Evolutionary conservation across 53 echinoderm and acorn worm species (phyloP).

Genomic region (Mesocentrotus franciscanus): DNA sequence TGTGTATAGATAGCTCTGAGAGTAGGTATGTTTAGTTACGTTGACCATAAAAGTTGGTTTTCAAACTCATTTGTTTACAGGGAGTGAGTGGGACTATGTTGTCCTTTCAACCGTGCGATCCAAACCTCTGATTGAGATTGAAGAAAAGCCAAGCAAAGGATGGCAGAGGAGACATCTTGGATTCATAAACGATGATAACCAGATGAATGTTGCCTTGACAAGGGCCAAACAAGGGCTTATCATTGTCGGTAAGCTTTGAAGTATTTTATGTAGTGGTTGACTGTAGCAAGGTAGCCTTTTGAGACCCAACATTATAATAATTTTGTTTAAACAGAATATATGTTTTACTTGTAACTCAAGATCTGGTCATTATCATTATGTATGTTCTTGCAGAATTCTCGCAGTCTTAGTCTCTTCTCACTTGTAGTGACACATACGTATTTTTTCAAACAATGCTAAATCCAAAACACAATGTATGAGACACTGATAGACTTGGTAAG

Average conservation of each 20-base stretch:
- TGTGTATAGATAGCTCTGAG: too few species aligned
- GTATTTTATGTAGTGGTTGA: too few species aligned
- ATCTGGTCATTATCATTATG: too few species aligned
- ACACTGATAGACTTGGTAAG: too few species aligned
- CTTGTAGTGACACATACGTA: neutral
- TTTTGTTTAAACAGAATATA: too few species aligned
- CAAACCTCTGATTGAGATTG: constrained; percentile 68
- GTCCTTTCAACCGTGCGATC: constrained; percentile 74
- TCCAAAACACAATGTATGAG: neutral
- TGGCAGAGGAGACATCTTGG: constrained; percentile 73
- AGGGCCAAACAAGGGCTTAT: constrained; percentile 81
- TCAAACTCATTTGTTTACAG: constrained; percentile 43
- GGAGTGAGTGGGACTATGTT: constrained; percentile 78
- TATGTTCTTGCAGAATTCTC: too few species aligned
- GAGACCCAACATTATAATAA: too few species aligned
- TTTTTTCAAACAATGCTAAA: neutral
- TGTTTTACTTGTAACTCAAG: too few species aligned
- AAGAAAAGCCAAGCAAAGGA: constrained; percentile 66
- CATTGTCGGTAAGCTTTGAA: constrained; percentile 74
- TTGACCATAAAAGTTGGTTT: too few species aligned
- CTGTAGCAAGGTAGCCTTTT: too few species aligned
- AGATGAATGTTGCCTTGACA: constrained; percentile 90
- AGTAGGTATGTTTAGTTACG: too few species aligned
- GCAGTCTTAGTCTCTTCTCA: too few species aligned
- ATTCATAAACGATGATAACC: constrained; percentile 77